Base-by-base conservation (phyloP, 2,888 invertebrate genomes). In the Ceramica pisi region DNA sequence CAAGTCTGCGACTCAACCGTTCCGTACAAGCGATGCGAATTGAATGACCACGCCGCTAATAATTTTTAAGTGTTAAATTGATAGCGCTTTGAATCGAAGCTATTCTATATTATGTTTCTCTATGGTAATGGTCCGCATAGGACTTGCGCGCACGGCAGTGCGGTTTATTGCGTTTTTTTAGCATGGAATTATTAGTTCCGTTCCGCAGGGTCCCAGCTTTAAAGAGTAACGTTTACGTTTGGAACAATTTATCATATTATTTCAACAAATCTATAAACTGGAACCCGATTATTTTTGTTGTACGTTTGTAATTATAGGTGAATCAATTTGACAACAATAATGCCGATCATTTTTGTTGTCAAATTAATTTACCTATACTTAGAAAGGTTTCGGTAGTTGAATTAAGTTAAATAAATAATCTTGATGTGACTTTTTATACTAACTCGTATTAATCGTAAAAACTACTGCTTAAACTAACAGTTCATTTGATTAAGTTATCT, bases 51-150 rank as follows among this genome's bases (percentile, higher is more conserved):
- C 38, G 10, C 16, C 21, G 16, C 19, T 60, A 7, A 62, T 63
- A 21, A 53, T 46, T 16, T 60, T 62, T 23, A 62, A 75, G 70
- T 77, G 62, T 44, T 67, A 80, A 63, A 66, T 80, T 66, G 48
- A 53, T 26, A 10, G 19, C 31, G 46, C 35, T 48, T 65, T 72
- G 66, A 57, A 55, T 16, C 1, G 38, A 38, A 57, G 21, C 38
- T 21, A 21, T 38, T 21, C 7, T 38, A 38, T 38, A 35, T 38
- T 57, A 19, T 46, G 4, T 38, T 57, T 57, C 21, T 38, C 8
- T 38, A 57, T 57, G 57, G 38, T 35, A 57, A 57, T 56, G 35
- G n/a, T 6, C 31, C 31, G 31, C 2, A n/a, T 55, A 55, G 31
- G 19, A 31, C 19, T 10, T 10, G 9, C 31, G 31, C 19, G 5